phyloP scores from a whole-genome alignment of 2,113 vertebrate genomes.

The Zosterops lateralis region DNA sequence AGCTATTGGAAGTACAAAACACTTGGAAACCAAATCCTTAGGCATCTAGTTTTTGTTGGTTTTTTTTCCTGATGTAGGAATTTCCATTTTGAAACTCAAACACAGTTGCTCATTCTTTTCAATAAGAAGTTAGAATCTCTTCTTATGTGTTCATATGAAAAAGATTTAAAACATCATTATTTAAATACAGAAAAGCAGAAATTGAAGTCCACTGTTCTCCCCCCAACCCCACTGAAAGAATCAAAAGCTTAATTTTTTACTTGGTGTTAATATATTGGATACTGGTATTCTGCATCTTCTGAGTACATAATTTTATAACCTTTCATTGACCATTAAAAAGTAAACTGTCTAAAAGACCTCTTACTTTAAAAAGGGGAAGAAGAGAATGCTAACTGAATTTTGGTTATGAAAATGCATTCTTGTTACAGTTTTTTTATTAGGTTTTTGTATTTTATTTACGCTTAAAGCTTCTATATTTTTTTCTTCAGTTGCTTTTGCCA shows the following conservation, averaged over 20 bases:
- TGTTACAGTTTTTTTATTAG: background rate
- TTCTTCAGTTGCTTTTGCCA: conserved; percentile 89
- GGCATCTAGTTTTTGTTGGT: background rate
- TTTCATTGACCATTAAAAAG: background rate
- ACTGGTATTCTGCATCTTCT: background rate
- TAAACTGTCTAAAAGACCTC: background rate
- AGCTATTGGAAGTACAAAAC: background rate
- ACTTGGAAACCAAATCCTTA: background rate
- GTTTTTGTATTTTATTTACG: background rate
- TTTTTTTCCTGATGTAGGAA: background rate
- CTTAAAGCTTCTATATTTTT: conserved; percentile 19
- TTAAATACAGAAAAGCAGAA: background rate
- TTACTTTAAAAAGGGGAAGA: background rate
- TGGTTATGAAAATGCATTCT: background rate
- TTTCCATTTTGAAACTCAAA: background rate
- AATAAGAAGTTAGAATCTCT: background rate
- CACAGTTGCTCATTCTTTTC: background rate
- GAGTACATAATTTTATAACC: background rate
- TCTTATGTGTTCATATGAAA: background rate
- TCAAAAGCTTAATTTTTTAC: background rate
- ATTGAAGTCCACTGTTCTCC: background rate
- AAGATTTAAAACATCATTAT: background rate
- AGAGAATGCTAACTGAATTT: background rate
- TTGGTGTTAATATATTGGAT: background rate
- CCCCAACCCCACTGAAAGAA: background rate